phyloP scores from a whole-genome alignment of 2,888 invertebrate species.

The Urechis unicinctus region DNA sequence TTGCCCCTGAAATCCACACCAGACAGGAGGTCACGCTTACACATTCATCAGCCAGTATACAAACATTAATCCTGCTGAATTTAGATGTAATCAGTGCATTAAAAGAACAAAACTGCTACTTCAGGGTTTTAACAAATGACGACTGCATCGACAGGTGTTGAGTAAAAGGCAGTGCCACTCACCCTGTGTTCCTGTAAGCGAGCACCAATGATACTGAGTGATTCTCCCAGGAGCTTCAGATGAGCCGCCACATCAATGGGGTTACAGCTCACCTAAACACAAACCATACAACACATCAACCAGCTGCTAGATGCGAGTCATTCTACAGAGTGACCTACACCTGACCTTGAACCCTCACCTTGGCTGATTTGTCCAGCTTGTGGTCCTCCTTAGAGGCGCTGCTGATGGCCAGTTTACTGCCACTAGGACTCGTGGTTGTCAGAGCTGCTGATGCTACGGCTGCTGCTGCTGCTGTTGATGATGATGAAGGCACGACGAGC shows the following conservation, averaged over 20 bases:
- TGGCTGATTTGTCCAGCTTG: too few species aligned
- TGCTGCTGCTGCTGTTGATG: too few species aligned
- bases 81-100: too few species aligned
- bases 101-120: too few species aligned
- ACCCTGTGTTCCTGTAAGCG: slow-evolving; percentile 87
- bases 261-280: slow-evolving; percentile 22
- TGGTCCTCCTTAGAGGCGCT: slow-evolving; percentile 2
- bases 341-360: too few species aligned
- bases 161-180: too few species aligned
- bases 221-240: slow-evolving; percentile 83
- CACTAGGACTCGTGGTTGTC: too few species aligned
- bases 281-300: not conserved
- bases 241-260: slow-evolving; percentile 82
- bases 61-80: not conserved
- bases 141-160: too few species aligned
- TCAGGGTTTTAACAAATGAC: too few species aligned
- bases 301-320: not conserved
- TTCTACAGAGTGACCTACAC: not conserved
- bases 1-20: slow-evolving; percentile 64
- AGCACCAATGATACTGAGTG: slow-evolving; percentile 86
- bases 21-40: not conserved
- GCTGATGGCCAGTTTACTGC: slow-evolving; percentile 3
- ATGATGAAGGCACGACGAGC: too few species aligned
- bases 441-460: too few species aligned
- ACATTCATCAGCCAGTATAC: not conserved